Evolutionary conservation across 1,140 invertebrate genomes (phyloP).

Genomic region (Phthorimaea operculella): DNA sequence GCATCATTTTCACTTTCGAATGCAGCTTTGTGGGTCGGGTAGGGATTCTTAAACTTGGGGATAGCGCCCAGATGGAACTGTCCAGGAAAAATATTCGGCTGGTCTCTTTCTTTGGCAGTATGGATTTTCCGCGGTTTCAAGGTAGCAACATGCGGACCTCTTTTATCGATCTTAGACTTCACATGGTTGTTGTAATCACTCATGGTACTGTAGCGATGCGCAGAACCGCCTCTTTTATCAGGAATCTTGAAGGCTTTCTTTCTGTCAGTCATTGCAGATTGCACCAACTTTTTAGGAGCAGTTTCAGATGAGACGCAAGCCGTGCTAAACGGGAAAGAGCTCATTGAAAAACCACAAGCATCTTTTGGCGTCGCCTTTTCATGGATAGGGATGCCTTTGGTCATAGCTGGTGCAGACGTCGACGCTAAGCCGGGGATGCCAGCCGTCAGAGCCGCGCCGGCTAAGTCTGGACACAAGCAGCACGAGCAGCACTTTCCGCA

Average conservation of each 20-base stretch:
- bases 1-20: too few relatives aligned
- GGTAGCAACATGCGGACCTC: background rate
- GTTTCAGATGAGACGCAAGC: background rate
- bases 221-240: background rate
- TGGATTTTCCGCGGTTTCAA: constrained; percentile 11
- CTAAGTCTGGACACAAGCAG: background rate
- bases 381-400: background rate
- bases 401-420: constrained; percentile 3
- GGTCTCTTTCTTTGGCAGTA: constrained; percentile 17
- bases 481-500: constrained; percentile 15
- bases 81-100: constrained; percentile 13
- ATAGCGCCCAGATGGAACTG: constrained; percentile 19
- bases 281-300: too few relatives aligned
- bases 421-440: background rate
- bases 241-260: background rate
- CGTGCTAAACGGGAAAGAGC: constrained; percentile 22
- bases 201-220: background rate
- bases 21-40: background rate
- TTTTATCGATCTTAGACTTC: background rate
- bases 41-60: constrained; percentile 21
- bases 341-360: background rate
- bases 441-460: background rate
- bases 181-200: background rate
- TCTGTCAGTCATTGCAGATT: too few relatives aligned
- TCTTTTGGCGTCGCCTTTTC: background rate